Percentiles rank a stretch among this genome's conserved stretches.
Evolutionary conservation across 2,113 vertebrate genomes (phyloP).

Genomic region (Corynorhinus townsendii): DNA sequence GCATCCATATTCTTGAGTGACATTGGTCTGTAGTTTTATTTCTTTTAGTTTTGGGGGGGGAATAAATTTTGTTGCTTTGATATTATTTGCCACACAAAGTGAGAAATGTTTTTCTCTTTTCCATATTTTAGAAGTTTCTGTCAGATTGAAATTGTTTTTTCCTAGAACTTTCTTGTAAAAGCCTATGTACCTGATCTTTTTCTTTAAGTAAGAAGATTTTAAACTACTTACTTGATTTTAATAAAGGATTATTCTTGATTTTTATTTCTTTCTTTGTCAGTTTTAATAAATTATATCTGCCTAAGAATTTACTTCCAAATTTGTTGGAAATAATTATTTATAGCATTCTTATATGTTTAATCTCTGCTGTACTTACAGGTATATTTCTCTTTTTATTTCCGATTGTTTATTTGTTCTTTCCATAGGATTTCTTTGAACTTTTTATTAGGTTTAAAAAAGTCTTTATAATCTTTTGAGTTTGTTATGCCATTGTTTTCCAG

Average conservation of each 20-base stretch:
- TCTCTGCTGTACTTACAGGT: neutral
- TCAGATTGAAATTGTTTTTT: neutral
- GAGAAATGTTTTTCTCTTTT: neutral
- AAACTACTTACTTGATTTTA: neutral
- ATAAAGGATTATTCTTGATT: neutral
- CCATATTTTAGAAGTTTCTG: constrained; percentile 6
- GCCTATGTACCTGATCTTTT: neutral
- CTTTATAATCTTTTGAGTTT: neutral
- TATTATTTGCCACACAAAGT: neutral
- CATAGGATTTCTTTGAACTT: neutral
- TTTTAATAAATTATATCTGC: constrained; percentile 7
- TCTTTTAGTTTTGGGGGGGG: neutral
- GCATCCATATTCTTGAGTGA: neutral
- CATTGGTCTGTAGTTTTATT: neutral
- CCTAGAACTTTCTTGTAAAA: constrained; percentile 29
- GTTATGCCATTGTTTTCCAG: neutral
- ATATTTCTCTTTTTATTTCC: neutral
- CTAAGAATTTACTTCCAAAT: neutral
- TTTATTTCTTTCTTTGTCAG: neutral
- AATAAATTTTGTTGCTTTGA: neutral
- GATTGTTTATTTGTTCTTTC: neutral
- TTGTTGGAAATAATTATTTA: neutral
- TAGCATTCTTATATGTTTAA: neutral
- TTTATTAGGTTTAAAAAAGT: neutral
- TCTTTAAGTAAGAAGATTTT: neutral